Evolutionary conservation across 1,140 invertebrate genomes (phyloP).

Genomic region (Bombus terrestris): DNA sequence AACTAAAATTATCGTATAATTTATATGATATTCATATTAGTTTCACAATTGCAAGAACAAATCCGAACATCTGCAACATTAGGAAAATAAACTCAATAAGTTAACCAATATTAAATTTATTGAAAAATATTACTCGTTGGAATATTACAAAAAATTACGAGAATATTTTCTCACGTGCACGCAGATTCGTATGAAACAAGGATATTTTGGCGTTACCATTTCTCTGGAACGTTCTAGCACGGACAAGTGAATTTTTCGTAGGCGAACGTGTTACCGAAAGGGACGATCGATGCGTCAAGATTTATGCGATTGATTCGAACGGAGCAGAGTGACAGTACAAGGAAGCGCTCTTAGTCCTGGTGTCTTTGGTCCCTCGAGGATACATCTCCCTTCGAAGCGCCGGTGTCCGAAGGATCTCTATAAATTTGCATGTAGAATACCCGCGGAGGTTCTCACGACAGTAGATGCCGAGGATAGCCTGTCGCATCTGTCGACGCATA

Average conservation of each 20-base stretch:
- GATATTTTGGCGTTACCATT: constrained; percentile 5
- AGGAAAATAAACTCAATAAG: too few species aligned
- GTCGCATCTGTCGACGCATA: constrained; percentile 65
- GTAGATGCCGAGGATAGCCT: constrained; percentile 54
- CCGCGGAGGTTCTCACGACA: constrained; percentile 74
- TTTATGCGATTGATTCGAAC: constrained; percentile 83
- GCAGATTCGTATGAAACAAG: background rate
- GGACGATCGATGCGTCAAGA: constrained; percentile 80
- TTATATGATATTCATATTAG: too few species aligned
- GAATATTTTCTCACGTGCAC: background rate
- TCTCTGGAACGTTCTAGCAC: constrained; percentile 18
- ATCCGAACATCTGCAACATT: too few species aligned
- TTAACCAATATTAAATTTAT: too few species aligned
- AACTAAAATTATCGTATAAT: too few species aligned
- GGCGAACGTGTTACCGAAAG: constrained; percentile 66
- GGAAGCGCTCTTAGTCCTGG: constrained; percentile 83
- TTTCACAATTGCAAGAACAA: too few species aligned
- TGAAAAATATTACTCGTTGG: too few species aligned
- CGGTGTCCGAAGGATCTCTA: constrained; percentile 82
- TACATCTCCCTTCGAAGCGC: constrained; percentile 75
- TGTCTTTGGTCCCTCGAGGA: constrained; percentile 77
- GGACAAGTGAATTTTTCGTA: constrained; percentile 70
- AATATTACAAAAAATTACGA: too few species aligned
- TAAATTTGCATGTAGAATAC: constrained; percentile 84
- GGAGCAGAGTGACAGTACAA: constrained; percentile 82